A percentile compares a stretch with the other conserved stretches of the same genome.
Conservation (phyloP, 1,140 invertebrate species). For the Rhopalosiphum maidis region DNA sequence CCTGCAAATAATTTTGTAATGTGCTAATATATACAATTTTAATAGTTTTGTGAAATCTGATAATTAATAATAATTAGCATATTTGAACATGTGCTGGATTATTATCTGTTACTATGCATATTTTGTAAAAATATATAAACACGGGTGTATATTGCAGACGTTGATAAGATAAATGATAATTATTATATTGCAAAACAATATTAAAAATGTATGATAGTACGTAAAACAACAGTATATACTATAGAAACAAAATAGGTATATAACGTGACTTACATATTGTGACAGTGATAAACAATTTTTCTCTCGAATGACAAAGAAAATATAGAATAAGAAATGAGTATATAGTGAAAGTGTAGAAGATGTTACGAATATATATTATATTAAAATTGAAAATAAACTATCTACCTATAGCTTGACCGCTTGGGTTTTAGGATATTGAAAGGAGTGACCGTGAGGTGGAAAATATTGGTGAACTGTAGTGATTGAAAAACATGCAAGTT, state of each 20-base stretch:
- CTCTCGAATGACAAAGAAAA: constrained; percentile 9
- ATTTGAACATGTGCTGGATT: background rate
- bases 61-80: background rate
- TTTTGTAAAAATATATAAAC: background rate
- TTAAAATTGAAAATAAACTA: background rate
- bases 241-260: background rate
- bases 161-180: background rate
- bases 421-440: background rate
- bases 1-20: background rate
- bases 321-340: constrained; percentile 9
- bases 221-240: background rate
- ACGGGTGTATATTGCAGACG: background rate
- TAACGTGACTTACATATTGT: background rate
- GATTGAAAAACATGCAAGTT: background rate
- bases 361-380: constrained; percentile 23
- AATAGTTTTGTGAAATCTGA: background rate
- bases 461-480: background rate
- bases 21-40: background rate
- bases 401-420: background rate
- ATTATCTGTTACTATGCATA: background rate
- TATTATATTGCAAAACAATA: background rate
- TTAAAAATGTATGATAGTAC: background rate
- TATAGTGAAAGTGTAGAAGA: background rate
- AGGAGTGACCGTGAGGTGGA: constrained; percentile 2
- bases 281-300: constrained; percentile 5